Conservation (phyloP, 1,140 invertebrate species). For the Octopus bimaculoides region DNA sequence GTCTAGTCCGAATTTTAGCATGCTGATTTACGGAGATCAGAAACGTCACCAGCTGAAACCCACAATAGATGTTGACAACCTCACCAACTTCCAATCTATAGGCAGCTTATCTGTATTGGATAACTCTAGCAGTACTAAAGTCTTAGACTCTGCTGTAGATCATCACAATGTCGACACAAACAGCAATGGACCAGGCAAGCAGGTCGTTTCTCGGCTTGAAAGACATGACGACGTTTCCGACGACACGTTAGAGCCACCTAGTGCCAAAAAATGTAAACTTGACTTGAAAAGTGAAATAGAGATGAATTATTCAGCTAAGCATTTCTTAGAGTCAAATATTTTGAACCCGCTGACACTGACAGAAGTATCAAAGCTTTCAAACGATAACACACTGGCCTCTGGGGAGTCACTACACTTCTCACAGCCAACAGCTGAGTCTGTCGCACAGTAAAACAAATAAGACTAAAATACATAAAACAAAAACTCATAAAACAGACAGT, state of each 20-base stretch:
- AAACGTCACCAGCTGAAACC: conserved; percentile 59
- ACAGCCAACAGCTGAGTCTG: not conserved
- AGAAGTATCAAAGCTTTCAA: conserved; percentile 3
- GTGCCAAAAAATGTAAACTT: conserved; percentile 14
- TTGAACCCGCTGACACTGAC: conserved; percentile 1
- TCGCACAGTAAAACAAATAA: not conserved
- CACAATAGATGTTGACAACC: conserved; percentile 20
- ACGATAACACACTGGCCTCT: not conserved
- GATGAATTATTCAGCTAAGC: not conserved
- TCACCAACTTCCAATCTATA: conserved; percentile 5
- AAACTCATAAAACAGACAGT: not conserved
- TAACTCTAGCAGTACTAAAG: not conserved
- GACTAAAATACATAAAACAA: not conserved
- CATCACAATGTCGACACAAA: not conserved
- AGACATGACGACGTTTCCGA: not conserved
- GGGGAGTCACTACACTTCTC: conserved; percentile 1
- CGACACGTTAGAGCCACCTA: not conserved
- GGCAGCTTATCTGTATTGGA: not conserved
- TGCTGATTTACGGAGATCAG: conserved; percentile 65
- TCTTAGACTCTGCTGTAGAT: not conserved
- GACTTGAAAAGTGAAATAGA: not conserved
- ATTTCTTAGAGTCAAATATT: conserved; percentile 1
- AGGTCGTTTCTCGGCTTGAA: not conserved
- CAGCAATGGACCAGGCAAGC: not conserved
- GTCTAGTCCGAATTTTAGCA: conserved; percentile 61